These are phyloP conservation scores for Onchidella celtica DNA, from an alignment of 2,888 invertebrate genomes.

Conservation along the genomic window DNA sequence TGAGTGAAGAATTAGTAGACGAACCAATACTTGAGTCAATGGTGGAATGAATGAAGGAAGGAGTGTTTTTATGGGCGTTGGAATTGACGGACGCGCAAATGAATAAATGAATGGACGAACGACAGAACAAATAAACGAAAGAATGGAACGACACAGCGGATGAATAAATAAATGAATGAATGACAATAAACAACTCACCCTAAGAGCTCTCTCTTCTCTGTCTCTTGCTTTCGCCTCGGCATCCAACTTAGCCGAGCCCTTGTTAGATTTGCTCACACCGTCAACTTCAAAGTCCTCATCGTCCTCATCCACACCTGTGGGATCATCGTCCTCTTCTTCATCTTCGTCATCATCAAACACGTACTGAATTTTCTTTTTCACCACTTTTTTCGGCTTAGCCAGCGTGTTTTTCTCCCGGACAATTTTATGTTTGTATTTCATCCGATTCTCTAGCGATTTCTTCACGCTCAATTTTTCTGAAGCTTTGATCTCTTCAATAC, in stretches of 20 bases:
- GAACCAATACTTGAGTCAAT: neutral
- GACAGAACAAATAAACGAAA: too few species aligned
- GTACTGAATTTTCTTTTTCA: slow-evolving; percentile 38
- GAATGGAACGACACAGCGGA: neutral
- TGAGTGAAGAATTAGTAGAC: too few species aligned
- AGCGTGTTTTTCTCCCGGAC: slow-evolving; percentile 28
- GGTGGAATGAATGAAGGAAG: neutral
- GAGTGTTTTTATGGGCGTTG: too few species aligned
- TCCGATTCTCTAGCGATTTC: slow-evolving; percentile 27
- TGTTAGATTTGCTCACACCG: slow-evolving; percentile 12
- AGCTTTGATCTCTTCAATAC: slow-evolving; percentile 31
- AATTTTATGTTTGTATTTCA: slow-evolving; percentile 45
- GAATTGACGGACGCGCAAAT: too few species aligned
- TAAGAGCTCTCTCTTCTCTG: slow-evolving; percentile 39
- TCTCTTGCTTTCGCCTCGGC: slow-evolving; percentile 43
- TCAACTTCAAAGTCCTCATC: slow-evolving; percentile 29
- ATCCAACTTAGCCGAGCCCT: neutral
- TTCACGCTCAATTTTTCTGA: slow-evolving; percentile 17
- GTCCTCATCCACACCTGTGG: neutral
- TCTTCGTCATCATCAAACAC: slow-evolving; percentile 41
- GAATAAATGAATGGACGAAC: too few species aligned
- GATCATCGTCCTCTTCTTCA: slow-evolving; percentile 20
- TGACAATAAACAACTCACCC: slow-evolving; percentile 18
- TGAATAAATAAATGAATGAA: neutral
- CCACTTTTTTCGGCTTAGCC: slow-evolving; percentile 16